Evolutionary conservation across 2,888 invertebrate genomes (phyloP), one percentile per base, ranked within the genome.

Genomic region (Schizaphis graminum): DNA sequence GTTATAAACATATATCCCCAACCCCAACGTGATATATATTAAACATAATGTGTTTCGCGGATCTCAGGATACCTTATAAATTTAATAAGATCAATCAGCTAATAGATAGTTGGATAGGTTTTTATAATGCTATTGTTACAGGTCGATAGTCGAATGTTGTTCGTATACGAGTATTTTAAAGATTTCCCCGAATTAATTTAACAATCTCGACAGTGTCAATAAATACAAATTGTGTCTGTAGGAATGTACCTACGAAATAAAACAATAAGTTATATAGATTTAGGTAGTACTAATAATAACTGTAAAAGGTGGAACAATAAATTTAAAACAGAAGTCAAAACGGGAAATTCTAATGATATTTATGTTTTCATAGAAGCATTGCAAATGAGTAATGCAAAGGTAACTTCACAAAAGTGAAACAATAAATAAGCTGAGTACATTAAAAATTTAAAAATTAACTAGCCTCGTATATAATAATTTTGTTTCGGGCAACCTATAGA

Each of bases 381-480:
- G 21, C 35, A 77, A 77, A 77, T 77, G 77, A 77, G 77, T 77
- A 77, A 77, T 35, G 77, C 77, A 77, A 77, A 77, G 77, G 35
- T 77, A 77, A 35, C 35, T 16, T 7, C 35, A 21, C 35, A 77
- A 77, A 77, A 77, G 35, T 77, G 77, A 35, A 67, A 35, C 35
- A 77, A 77, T 77, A 77, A 77, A 77, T 77, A 77, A 77, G 35
- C 77, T 7, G 35, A 77, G 77, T 35, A 77, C 21, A 77, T 77
- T 77, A 77, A 77, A 77, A 77, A 77, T 77, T 77, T 77, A 77
- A 77, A 77, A 77, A 77, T 77, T 77, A 77, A 77, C 77, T 77
- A 77, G 35, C 77, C 21, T 77, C 35, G 21, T 35, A 35, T 21
- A 35, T 21, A 77, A 35, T 77, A 35, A 35, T 77, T 77, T 77